phyloP scores from a whole-genome alignment of 1,140 invertebrate species.

The Drosophila arizonae region DNA sequence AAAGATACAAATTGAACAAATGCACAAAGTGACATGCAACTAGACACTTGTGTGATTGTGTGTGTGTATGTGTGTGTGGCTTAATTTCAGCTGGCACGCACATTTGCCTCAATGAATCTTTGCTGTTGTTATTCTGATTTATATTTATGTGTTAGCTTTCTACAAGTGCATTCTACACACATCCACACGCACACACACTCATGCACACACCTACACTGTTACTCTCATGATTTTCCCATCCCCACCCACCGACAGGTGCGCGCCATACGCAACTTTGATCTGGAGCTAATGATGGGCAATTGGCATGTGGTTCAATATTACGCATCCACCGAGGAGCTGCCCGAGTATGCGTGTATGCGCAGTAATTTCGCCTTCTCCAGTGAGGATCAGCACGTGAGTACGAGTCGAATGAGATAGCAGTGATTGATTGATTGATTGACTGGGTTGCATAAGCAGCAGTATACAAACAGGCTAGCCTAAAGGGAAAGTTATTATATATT shows the following conservation, averaged over 20 bases:
- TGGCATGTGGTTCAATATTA: constrained; percentile 95
- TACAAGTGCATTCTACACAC: constrained; percentile 20
- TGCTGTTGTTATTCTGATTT: constrained; percentile 14
- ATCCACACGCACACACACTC: background rate
- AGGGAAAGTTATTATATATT: too few species aligned
- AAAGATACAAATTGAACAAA: constrained; percentile 38
- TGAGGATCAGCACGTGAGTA: constrained; percentile 74
- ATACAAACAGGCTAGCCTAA: too few species aligned
- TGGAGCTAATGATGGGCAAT: constrained; percentile 86
- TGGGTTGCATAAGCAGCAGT: background rate
- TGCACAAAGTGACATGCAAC: constrained; percentile 38
- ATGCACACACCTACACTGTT: background rate
- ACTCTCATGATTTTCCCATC: background rate
- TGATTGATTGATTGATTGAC: background rate
- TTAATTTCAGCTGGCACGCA: constrained; percentile 45
- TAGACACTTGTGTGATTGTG: constrained; percentile 14
- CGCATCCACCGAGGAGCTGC: constrained; percentile 91
- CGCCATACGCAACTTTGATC: constrained; percentile 84
- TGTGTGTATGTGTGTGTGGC: constrained; percentile 8
- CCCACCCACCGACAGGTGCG: constrained; percentile 79
- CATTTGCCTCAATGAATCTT: constrained; percentile 1
- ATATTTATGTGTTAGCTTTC: constrained; percentile 9
- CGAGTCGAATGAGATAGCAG: background rate
- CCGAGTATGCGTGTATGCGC: constrained; percentile 92
- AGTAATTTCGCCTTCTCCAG: constrained; percentile 86